phyloP scores from a whole-genome alignment of 37 sponge, comb jelly and placozoan genomes.

The Spongia lamella region DNA sequence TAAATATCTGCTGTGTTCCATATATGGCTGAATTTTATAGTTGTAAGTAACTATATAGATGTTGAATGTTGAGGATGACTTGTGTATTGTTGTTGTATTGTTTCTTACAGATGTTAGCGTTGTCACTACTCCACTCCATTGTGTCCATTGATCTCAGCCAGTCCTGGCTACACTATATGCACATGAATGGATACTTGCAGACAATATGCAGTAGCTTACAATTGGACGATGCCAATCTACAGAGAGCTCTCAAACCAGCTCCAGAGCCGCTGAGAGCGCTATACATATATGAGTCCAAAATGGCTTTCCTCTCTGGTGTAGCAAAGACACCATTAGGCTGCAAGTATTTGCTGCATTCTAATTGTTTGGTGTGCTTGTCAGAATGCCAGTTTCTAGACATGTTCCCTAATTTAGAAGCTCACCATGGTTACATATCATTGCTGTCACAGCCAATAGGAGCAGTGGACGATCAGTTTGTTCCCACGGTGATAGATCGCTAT shows the following conservation, averaged over 20 bases:
- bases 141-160: slow-evolving; percentile 65
- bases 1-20: too few species aligned
- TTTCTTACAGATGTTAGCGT: slow-evolving; percentile 76
- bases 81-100: too few species aligned
- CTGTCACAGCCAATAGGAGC: neutral
- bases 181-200: slow-evolving; percentile 68
- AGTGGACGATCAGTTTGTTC: slow-evolving; percentile 48
- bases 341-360: slow-evolving; percentile 53
- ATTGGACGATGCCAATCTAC: slow-evolving; percentile 74
- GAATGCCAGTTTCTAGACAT: slow-evolving; percentile 78
- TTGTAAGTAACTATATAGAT: too few species aligned
- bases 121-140: slow-evolving; percentile 75
- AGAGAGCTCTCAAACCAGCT: slow-evolving; percentile 55
- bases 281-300: slow-evolving; percentile 90
- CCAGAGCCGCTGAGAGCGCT: slow-evolving; percentile 81
- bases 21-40: too few species aligned
- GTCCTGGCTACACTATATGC: slow-evolving; percentile 75
- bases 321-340: slow-evolving; percentile 63
- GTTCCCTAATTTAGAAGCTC: slow-evolving; percentile 35
- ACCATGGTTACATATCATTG: slow-evolving; percentile 26
- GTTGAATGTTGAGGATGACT: too few species aligned
- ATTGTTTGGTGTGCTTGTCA: slow-evolving; percentile 47
- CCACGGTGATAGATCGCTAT: slow-evolving; percentile 49
- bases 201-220: slow-evolving; percentile 70
- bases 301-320: slow-evolving; percentile 85